These are phyloP conservation scores for Lamellibrachia columna DNA, from an alignment of 2,888 invertebrate species.

Conservation along the genomic window DNA sequence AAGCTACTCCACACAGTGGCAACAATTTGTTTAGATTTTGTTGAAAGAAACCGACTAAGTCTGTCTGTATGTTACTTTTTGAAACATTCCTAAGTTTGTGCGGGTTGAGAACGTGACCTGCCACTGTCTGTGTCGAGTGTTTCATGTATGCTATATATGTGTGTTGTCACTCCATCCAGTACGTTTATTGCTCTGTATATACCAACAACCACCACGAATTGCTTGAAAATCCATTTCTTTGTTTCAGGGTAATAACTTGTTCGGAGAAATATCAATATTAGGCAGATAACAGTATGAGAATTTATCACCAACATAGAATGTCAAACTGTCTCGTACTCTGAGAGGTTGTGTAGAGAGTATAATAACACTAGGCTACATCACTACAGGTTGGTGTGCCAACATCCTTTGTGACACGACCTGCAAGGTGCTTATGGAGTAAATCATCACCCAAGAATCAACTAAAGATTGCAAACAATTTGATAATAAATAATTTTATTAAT, in stretches of 20 bases:
- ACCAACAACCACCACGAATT: background rate
- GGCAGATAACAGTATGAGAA: background rate
- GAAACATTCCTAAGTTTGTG: background rate
- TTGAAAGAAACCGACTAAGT: background rate
- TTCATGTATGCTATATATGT: background rate
- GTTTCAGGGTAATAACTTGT: background rate
- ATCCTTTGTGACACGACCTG: background rate
- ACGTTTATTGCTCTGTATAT: background rate
- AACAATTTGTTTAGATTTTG: background rate
- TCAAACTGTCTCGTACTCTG: background rate
- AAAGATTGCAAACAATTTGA: background rate
- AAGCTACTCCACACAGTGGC: background rate
- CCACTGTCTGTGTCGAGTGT: background rate
- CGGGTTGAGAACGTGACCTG: background rate
- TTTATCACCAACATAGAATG: background rate
- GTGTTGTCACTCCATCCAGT: background rate
- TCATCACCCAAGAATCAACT: background rate
- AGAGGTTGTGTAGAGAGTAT: background rate
- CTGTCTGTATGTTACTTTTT: background rate
- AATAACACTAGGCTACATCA: background rate
- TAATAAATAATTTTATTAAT: background rate
- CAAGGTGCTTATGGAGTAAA: background rate
- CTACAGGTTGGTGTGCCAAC: background rate
- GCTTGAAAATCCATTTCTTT: background rate
- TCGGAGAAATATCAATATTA: background rate